Evolutionary conservation across 2,888 invertebrate genomes (phyloP), one percentile per base, ranked within the genome.

Genomic region (Incurvaria masculella): DNA sequence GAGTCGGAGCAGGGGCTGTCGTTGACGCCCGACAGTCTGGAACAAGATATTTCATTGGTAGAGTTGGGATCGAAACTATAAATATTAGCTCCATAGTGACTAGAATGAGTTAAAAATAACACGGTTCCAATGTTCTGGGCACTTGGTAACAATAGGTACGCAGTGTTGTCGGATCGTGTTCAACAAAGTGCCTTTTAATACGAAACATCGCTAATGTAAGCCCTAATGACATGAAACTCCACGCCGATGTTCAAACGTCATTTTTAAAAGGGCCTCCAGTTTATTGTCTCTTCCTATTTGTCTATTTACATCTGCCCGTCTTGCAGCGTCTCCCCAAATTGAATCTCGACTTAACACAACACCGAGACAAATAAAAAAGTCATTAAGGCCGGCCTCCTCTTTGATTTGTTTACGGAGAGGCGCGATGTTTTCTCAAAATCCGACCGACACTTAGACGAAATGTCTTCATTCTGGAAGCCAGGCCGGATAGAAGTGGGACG

Each of bases 1-100:
- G 83, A 84, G 58, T 82, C 82, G 21, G 82, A 83, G 65, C 81
- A 81, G 8, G 84, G 84, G 58, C 84, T 76, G 68, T 76, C 73
- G 69, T 71, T 62, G 61, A 76, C 78, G 52, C 67, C 66, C 54
- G 79, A 75, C 58, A 79, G 59, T 63, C 79, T 79, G 68, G 1
- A 68, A 68, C 26, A 54, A 53, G 52, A 46, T n/a, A n/a, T n/a
- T n/a, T n/a, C n/a, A n/a, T n/a, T n/a, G n/a, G n/a, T n/a, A n/a
- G n/a, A n/a, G n/a, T n/a, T n/a, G n/a, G n/a, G n/a, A n/a, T n/a
- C n/a, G n/a, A n/a, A n/a, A n/a, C n/a, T n/a, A n/a, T n/a, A n/a
- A n/a, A n/a, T n/a, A n/a, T n/a, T n/a, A n/a, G n/a, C n/a, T n/a
- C n/a, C n/a, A n/a, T n/a, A n/a, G n/a, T n/a, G n/a, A n/a, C n/a